A percentile compares a stretch with the other conserved stretches of the same genome.
phyloP scores from a whole-genome alignment of 53 echinoderm and acorn worm species.

The Astropecten irregularis region DNA sequence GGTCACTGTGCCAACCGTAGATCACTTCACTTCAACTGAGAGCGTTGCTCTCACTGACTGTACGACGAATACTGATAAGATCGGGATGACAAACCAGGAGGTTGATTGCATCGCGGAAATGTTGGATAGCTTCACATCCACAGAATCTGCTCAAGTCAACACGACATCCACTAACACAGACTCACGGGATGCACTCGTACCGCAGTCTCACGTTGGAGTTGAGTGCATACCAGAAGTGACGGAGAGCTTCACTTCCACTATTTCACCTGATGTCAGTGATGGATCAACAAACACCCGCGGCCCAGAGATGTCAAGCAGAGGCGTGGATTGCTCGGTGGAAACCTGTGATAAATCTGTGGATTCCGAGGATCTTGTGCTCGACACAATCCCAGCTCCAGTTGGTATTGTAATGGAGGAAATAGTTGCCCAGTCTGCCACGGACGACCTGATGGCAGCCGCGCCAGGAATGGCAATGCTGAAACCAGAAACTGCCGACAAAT shows the following conservation, averaged over 20 bases:
- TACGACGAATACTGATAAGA: conserved; percentile 52
- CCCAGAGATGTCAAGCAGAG: conserved; percentile 18
- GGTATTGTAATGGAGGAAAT: conserved; percentile 11
- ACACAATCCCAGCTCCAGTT: background rate
- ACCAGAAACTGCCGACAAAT: conserved; percentile 53
- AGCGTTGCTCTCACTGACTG: conserved; percentile 25
- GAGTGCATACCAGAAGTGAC: conserved; percentile 3
- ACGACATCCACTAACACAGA: conserved; percentile 34
- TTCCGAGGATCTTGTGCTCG: conserved; percentile 32
- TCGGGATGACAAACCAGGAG: conserved; percentile 1
- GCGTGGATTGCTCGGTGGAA: conserved; percentile 40
- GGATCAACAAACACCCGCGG: conserved; percentile 48
- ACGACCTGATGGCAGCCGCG: conserved; percentile 41
- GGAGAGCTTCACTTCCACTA: conserved; percentile 25
- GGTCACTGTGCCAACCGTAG: conserved; percentile 13
- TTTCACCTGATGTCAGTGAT: conserved; percentile 15
- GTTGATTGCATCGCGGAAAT: conserved; percentile 28
- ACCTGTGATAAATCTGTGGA: conserved; percentile 52
- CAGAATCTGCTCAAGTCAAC: conserved; percentile 14
- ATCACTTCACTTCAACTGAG: conserved; percentile 25
- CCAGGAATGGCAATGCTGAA: background rate
- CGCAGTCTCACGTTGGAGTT: conserved; percentile 26
- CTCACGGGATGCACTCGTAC: background rate
- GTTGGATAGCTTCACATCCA: conserved; percentile 29
- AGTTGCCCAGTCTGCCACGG: conserved; percentile 11